Conservation (phyloP, 2,888 invertebrate species). For the Epinotia demarniana region DNA sequence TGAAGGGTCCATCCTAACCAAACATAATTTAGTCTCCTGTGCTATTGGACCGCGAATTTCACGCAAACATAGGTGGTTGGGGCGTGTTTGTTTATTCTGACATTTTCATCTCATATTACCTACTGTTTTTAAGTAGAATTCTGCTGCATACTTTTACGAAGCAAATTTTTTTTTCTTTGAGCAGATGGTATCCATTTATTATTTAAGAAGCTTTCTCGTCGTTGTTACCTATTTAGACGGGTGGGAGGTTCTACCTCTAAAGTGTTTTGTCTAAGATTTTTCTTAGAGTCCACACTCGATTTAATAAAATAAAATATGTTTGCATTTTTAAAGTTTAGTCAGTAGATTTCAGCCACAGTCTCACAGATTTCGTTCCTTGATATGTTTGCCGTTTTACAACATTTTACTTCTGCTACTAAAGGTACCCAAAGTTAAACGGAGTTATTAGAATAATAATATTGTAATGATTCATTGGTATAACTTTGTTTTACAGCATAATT, state of each 20-base stretch:
- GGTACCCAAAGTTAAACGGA: too few relatives aligned
- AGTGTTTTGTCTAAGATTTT: constrained; percentile 35
- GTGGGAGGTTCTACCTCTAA: constrained; percentile 14
- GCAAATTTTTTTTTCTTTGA: constrained; percentile 26
- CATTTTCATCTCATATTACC: constrained; percentile 33
- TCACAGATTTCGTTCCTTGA: not conserved
- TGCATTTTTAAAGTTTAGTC: not conserved
- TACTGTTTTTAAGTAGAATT: constrained; percentile 14
- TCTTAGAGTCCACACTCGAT: constrained; percentile 17
- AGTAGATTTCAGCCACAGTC: not conserved
- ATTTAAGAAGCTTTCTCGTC: constrained; percentile 30
- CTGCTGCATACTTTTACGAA: constrained; percentile 24
- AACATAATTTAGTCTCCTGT: constrained; percentile 58
- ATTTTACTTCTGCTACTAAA: too few relatives aligned
- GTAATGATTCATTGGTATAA: too few relatives aligned
- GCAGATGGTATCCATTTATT: constrained; percentile 41
- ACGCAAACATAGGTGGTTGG: constrained; percentile 36
- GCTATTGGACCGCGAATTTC: constrained; percentile 47
- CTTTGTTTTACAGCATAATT: too few relatives aligned
- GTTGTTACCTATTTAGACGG: constrained; percentile 23
- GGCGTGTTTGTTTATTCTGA: constrained; percentile 35
- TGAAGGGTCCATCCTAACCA: constrained; percentile 58
- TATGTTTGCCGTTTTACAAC: too few relatives aligned
- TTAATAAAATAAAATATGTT: constrained; percentile 20
- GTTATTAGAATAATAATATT: too few relatives aligned